Percentiles rank a stretch among this genome's conserved stretches.
These are phyloP conservation scores for Drosophila mettleri DNA, from an alignment of 2,888 invertebrate species.

Conservation along the genomic window DNA sequence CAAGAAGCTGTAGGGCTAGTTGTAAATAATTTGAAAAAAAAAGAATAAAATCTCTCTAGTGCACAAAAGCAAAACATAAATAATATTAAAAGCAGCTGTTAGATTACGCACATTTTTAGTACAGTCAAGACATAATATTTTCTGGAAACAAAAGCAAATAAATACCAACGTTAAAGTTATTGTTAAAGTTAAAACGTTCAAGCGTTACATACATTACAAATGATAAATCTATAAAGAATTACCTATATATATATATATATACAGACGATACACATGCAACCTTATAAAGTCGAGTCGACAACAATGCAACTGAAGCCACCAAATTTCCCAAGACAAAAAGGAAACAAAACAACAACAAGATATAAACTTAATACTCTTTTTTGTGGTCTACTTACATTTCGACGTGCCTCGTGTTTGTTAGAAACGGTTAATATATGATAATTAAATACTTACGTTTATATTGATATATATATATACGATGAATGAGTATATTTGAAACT, in stretches of 20 bases:
- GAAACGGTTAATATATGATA: slow-evolving; percentile 79
- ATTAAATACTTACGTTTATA: slow-evolving; percentile 56
- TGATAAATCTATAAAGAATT: slow-evolving; percentile 46
- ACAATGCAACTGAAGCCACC: slow-evolving; percentile 76
- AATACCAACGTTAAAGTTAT: slow-evolving; percentile 71
- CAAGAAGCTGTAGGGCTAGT: slow-evolving; percentile 64
- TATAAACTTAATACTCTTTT: slow-evolving; percentile 55
- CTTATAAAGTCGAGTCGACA: slow-evolving; percentile 72
- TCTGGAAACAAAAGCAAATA: slow-evolving; percentile 22
- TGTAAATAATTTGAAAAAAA: slow-evolving; percentile 72
- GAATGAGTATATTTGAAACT: slow-evolving; percentile 61
- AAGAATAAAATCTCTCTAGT: slow-evolving; percentile 54
- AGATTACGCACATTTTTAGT: slow-evolving; percentile 65
- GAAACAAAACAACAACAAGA: slow-evolving; percentile 67
- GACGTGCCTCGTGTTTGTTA: slow-evolving; percentile 81
- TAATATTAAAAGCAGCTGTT: slow-evolving; percentile 62
- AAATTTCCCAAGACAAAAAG: slow-evolving; percentile 69
- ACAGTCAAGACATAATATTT: slow-evolving; percentile 41
- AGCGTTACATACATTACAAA: slow-evolving; percentile 46
- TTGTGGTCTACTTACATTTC: slow-evolving; percentile 78
- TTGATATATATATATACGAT: slow-evolving; percentile 45
- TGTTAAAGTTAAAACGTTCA: slow-evolving; percentile 74
- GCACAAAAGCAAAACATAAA: slow-evolving; percentile 55
- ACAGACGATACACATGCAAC: slow-evolving; percentile 59
- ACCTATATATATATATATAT: slow-evolving; percentile 58